Evolutionary conservation across 2,888 invertebrate species (phyloP).

Genomic region (Trissolcus japonicus): DNA sequence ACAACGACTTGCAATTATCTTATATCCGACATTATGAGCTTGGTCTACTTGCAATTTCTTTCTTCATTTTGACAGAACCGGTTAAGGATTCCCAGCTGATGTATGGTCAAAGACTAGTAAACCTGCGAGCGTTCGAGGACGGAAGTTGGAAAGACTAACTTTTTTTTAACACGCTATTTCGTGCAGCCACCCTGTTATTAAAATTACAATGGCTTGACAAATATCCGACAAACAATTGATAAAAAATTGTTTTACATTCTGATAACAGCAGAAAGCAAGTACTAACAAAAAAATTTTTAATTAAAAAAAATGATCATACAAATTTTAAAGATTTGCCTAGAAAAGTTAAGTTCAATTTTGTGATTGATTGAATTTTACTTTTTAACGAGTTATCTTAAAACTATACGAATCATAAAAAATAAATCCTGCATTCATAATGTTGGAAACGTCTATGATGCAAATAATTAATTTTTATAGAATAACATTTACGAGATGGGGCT

Average conservation of each 20-base stretch:
- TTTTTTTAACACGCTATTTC: constrained; percentile 60
- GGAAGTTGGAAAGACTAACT: constrained; percentile 58
- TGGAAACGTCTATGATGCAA: constrained; percentile 5
- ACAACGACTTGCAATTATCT: constrained; percentile 59
- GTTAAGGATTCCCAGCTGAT: constrained; percentile 54
- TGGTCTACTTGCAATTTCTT: constrained; percentile 56
- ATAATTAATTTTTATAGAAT: constrained; percentile 29
- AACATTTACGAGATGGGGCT: constrained; percentile 14
- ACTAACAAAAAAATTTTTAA: background rate
- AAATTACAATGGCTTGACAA: background rate
- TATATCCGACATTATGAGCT: constrained; percentile 57
- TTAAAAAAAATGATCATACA: too few species aligned
- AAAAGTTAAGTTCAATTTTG: background rate
- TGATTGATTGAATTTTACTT: background rate
- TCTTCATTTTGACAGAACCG: constrained; percentile 56
- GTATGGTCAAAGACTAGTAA: constrained; percentile 49
- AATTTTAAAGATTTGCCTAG: background rate
- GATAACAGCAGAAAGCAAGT: background rate
- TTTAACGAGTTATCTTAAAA: background rate
- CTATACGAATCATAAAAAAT: too few species aligned
- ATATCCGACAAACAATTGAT: constrained; percentile 7
- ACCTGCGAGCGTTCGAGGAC: constrained; percentile 51
- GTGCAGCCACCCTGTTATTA: constrained; percentile 37
- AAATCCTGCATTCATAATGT: too few species aligned
- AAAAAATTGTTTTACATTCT: background rate